Percentiles rank a stretch among this genome's conserved stretches.
phyloP scores from a whole-genome alignment of 2,797 vertebrate genomes.

The Aeoliscus strigatus region DNA sequence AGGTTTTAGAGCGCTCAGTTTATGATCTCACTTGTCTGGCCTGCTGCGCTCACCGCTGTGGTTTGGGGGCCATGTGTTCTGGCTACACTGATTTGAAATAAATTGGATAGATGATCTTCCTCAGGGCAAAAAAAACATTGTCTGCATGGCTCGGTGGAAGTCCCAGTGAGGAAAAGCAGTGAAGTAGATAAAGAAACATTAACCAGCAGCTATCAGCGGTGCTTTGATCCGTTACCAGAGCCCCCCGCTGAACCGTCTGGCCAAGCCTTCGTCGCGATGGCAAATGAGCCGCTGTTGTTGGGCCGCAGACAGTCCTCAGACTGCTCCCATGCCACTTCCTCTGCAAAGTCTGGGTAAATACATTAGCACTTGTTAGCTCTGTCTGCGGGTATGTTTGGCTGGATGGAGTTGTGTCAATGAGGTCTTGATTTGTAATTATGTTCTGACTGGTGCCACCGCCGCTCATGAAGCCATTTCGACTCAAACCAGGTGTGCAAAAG shows the following conservation, averaged over 20 bases:
- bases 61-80: conserved; percentile 18
- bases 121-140: conserved; percentile 17
- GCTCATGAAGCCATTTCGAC: not conserved
- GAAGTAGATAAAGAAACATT: conserved; percentile 30
- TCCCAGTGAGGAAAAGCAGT: conserved; percentile 11
- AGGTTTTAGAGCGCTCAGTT: conserved; percentile 29
- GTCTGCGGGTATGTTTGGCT: conserved; percentile 32
- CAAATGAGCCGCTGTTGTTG: conserved; percentile 19
- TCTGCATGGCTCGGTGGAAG: conserved; percentile 17
- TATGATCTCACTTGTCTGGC: conserved; percentile 55
- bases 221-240: conserved; percentile 51
- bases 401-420: conserved; percentile 1
- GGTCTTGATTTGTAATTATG: conserved; percentile 30
- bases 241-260: conserved; percentile 37
- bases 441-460: conserved; percentile 11
- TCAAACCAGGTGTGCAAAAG: conserved; percentile 19
- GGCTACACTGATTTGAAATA: conserved; percentile 49
- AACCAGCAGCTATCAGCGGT: conserved; percentile 46
- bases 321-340: conserved; percentile 48
- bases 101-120: conserved; percentile 58
- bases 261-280: conserved; percentile 33
- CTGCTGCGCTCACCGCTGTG: conserved; percentile 30
- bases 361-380: conserved; percentile 44
- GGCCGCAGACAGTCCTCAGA: conserved; percentile 28
- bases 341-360: conserved; percentile 45